phyloP scores from a whole-genome alignment of 2,113 vertebrate species.

The Centropus bengalensis region DNA sequence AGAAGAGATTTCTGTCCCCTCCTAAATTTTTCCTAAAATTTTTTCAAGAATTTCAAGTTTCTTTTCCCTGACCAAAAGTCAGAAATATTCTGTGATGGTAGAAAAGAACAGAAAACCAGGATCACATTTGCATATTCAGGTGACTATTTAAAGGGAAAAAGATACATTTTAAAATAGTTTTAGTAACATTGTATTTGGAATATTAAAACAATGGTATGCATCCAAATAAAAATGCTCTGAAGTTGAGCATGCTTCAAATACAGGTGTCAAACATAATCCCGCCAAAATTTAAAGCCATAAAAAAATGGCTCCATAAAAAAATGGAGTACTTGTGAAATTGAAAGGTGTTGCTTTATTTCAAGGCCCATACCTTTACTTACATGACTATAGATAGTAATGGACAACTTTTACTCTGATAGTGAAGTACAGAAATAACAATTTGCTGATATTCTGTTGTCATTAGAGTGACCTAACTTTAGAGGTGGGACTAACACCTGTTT shows the following conservation, averaged over 20 bases:
- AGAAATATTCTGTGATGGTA: constrained; percentile 4
- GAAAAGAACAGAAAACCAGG: not conserved
- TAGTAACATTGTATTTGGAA: not conserved
- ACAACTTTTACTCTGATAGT: not conserved
- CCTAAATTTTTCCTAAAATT: no score
- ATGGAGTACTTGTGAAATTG: not conserved
- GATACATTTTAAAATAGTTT: not conserved
- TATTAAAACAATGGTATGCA: not conserved
- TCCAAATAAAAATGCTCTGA: not conserved
- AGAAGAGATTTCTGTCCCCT: not conserved
- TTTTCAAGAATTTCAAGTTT: constrained; percentile 55
- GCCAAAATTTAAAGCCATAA: not conserved
- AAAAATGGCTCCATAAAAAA: not conserved
- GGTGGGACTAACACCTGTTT: constrained; percentile 41
- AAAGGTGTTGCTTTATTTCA: not conserved
- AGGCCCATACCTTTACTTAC: not conserved
- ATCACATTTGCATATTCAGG: not conserved
- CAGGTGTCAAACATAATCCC: not conserved
- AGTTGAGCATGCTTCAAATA: not conserved
- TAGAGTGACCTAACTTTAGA: constrained; percentile 14
- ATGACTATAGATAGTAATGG: not conserved
- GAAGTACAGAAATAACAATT: not conserved
- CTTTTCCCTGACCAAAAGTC: not conserved
- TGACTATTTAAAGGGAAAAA: not conserved
- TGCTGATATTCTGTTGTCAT: not conserved